These are phyloP conservation scores for Peromyscus aztecus DNA, from an alignment of 2,797 vertebrate species.

Conservation along the genomic window DNA sequence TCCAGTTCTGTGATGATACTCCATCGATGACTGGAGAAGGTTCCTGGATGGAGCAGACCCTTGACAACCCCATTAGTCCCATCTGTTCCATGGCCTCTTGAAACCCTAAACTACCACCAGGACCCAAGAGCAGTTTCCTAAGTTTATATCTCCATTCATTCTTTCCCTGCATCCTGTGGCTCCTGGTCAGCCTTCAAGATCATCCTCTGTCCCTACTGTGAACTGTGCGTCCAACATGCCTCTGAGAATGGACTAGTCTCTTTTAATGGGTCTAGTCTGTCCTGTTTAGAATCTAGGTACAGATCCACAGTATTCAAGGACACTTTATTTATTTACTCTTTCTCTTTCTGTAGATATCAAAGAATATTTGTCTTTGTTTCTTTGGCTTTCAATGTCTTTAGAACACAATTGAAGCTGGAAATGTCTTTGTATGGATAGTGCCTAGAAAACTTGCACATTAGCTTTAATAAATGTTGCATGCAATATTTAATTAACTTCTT, in stretches of 20 bases:
- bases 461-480: constrained; percentile 50
- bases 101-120: neutral
- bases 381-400: constrained; percentile 29
- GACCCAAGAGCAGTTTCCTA: neutral
- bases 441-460: neutral
- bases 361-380: constrained; percentile 32
- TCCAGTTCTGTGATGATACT: neutral
- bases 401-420: neutral
- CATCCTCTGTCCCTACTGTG: neutral
- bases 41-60: neutral
- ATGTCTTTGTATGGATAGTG: constrained; percentile 3
- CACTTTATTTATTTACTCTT: constrained; percentile 41
- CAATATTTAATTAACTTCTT: constrained; percentile 68
- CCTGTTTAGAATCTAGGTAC: neutral
- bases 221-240: neutral
- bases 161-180: neutral
- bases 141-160: neutral
- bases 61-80: neutral
- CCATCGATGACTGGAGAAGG: neutral
- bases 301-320: neutral
- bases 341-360: neutral
- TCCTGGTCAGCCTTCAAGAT: neutral
- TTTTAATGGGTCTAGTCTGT: neutral
- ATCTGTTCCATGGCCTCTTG: neutral
- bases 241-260: neutral